These are phyloP conservation scores for Sphenopsis melanotis DNA, from an alignment of 2,797 vertebrate genomes.

Conservation along the genomic window DNA sequence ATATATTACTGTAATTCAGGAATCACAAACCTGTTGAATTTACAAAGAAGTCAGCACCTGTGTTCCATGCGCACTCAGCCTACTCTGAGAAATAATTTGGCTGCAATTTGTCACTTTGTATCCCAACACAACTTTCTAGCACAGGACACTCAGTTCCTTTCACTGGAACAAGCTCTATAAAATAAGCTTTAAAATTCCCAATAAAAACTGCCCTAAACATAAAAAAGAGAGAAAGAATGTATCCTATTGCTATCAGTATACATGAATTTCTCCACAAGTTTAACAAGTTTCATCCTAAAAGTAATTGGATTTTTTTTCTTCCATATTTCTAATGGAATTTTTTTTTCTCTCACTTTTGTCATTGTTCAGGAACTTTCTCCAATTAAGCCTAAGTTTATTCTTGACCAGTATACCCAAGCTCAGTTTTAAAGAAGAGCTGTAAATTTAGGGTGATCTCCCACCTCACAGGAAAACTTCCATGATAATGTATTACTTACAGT, in stretches of 20 bases:
- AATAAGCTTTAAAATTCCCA: neutral
- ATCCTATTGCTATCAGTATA: neutral
- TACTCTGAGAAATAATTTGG: neutral
- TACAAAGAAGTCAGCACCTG: neutral
- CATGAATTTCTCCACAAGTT: neutral
- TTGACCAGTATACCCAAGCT: neutral
- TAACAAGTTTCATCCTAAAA: neutral
- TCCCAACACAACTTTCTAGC: neutral
- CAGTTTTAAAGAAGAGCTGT: neutral
- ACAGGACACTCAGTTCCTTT: neutral
- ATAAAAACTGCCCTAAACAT: neutral
- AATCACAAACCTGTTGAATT: neutral
- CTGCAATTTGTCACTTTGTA: neutral
- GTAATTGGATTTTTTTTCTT: neutral
- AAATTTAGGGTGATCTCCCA: neutral
- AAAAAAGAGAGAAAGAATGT: neutral
- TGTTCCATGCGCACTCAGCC: neutral
- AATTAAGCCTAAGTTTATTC: neutral
- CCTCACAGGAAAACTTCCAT: neutral
- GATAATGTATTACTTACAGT: neutral
- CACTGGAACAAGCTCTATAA: neutral
- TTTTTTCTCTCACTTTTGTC: neutral
- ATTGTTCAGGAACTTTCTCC: neutral
- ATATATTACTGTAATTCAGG: neutral
- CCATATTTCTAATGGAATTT: neutral